Evolutionary conservation across 1,140 invertebrate genomes (phyloP).

Genomic region (Maconellicoccus hirsutus): DNA sequence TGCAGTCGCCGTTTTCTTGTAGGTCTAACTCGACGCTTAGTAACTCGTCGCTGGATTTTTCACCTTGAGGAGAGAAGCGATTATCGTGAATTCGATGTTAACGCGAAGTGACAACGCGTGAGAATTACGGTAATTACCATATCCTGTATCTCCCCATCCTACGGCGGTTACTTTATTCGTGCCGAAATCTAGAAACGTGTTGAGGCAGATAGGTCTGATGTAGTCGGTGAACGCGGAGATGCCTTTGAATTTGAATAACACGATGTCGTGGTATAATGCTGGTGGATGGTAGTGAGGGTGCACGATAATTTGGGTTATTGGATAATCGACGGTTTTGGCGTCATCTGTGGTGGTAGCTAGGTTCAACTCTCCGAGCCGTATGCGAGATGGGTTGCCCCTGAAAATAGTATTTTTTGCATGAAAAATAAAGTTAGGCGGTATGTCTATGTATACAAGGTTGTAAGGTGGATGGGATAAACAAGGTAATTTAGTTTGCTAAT

Average conservation of each 20-base stretch:
- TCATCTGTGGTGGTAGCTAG: constrained; percentile 28
- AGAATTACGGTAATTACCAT: too few species aligned
- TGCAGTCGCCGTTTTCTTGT: background rate
- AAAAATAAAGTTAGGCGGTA: too few species aligned
- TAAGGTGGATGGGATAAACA: too few species aligned
- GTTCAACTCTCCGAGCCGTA: constrained; percentile 32
- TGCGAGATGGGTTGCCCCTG: constrained; percentile 27
- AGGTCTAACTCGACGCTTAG: background rate
- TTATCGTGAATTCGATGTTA: background rate
- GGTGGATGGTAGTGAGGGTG: constrained; percentile 38
- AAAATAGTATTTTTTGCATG: too few species aligned
- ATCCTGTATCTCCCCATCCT: too few species aligned
- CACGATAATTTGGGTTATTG: constrained; percentile 25
- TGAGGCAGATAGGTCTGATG: constrained; percentile 38
- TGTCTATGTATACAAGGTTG: too few species aligned
- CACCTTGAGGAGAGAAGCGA: background rate
- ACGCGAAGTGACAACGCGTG: background rate
- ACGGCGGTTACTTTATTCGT: constrained; percentile 27
- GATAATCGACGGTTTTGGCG: constrained; percentile 28
- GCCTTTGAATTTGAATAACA: constrained; percentile 39
- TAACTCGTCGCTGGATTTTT: background rate
- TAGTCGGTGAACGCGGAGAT: constrained; percentile 32
- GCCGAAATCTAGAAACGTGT: background rate
- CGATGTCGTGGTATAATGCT: constrained; percentile 48
- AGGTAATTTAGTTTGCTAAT: too few species aligned